Base-by-base conservation (phyloP, 2,113 vertebrate genomes). In the Oncorhynchus nerka region DNA sequence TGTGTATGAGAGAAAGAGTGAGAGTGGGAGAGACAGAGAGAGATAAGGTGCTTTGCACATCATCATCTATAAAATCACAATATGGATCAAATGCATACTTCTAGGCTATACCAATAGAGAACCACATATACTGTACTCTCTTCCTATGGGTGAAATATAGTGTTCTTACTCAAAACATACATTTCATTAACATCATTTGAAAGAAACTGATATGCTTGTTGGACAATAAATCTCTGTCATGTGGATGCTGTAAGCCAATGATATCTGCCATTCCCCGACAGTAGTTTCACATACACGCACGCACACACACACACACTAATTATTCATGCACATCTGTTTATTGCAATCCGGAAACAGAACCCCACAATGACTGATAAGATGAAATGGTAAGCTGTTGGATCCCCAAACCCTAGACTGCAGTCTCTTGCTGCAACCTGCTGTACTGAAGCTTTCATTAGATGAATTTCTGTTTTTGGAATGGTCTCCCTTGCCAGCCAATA, bases 381-480 rank as follows among this genome's bases (percentile, higher is more conserved):
- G 68, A 80, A 75, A 81, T 49, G 55, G 30, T 55, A 73, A 76
- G 76, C 78, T 81, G 80, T 70, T 82, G 82, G 85, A 79, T 83
- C 68, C 22, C 84, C 84, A 80, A 71, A 30, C 51, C 86, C 79
- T 77, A 70, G 70, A 85, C 87, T 91, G 91, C 90, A 90, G 89
- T 82, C 85, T 92, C 83, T 64, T 79, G 76, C 89, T 90, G 89
- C 85, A 90, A 87, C 89, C 62, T 89, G 88, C 90, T 88, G 86
- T 88, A 92, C 86, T 87, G 87, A 89, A 88, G 84, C 87, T 90
- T 88, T 91, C 90, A 90, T 82, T 79, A 91, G 86, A 92, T 92
- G 84, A 92, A 92, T 92, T 89, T 89, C 84, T 91, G 79, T 72
- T 81, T 86, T 90, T 88, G 85, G 87, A 92, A 84, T 79, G 73